These are phyloP conservation scores for Lithophane ornitopus DNA, from an alignment of 2,888 invertebrate species.

Conservation along the genomic window DNA sequence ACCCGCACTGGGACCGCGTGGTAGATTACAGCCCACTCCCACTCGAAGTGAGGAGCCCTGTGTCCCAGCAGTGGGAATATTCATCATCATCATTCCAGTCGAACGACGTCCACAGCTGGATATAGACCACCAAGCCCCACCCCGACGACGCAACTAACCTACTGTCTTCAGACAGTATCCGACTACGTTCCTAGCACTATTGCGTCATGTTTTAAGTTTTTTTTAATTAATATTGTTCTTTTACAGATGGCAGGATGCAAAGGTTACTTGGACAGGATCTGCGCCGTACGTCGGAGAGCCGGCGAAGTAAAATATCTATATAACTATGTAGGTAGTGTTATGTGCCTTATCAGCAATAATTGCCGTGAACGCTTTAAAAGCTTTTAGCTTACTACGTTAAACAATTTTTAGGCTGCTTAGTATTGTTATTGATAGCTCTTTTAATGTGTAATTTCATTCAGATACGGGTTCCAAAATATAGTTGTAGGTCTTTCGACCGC, in stretches of 20 bases:
- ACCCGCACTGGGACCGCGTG: too few species aligned
- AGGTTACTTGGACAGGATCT: constrained; percentile 92
- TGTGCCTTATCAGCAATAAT: neutral
- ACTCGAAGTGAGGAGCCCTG: too few species aligned
- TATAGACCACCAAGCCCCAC: too few species aligned
- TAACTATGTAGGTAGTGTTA: neutral
- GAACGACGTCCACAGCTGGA: too few species aligned
- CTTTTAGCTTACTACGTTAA: neutral
- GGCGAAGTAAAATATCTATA: constrained; percentile 69
- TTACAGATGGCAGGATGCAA: constrained; percentile 94
- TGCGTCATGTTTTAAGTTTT: neutral
- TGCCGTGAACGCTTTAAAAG: constrained; percentile 1
- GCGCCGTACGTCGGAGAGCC: constrained; percentile 84
- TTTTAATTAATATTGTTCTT: neutral
- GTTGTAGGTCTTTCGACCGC: neutral
- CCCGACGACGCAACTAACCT: too few species aligned
- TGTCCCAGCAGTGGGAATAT: too few species aligned
- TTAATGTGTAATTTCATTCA: neutral
- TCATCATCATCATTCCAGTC: too few species aligned
- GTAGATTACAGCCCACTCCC: too few species aligned
- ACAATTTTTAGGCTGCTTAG: neutral
- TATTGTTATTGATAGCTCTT: neutral
- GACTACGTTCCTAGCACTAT: neutral
- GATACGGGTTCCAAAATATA: neutral
- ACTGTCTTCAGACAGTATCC: neutral